A percentile compares a stretch with the other conserved stretches of the same genome.
Evolutionary conservation across 2,113 vertebrate genomes (phyloP).

Genomic region (Etheostoma cragini): DNA sequence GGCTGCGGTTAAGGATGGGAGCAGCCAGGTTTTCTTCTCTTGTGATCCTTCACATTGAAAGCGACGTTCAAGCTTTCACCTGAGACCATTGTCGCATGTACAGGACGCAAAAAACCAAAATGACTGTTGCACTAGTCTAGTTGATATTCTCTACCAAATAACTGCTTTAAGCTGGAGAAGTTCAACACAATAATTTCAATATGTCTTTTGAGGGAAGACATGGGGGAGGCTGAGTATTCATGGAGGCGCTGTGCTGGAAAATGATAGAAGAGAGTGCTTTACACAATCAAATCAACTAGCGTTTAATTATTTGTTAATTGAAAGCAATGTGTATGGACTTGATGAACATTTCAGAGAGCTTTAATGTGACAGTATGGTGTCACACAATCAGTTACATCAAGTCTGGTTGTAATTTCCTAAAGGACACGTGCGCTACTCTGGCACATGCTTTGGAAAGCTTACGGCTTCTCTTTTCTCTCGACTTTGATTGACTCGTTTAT

Average conservation of each 20-base stretch:
- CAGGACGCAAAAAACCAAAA: too few species aligned
- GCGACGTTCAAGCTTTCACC: too few species aligned
- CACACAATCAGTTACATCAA: too few species aligned
- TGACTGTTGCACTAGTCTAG: too few species aligned
- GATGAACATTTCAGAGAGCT: neutral
- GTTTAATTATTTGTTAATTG: neutral
- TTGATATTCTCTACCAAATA: conserved; percentile 95
- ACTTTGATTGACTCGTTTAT: neutral
- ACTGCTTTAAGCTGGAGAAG: conserved; percentile 94
- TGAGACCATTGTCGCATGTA: too few species aligned
- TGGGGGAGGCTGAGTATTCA: neutral
- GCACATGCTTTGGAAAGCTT: neutral
- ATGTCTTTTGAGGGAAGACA: too few species aligned
- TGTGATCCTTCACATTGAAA: too few species aligned
- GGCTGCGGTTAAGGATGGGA: too few species aligned
- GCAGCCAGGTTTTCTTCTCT: too few species aligned
- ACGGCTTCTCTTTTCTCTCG: neutral
- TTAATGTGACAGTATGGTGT: neutral
- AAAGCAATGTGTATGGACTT: neutral
- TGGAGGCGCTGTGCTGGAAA: neutral
- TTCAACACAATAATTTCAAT: conserved; percentile 87
- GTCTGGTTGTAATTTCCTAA: neutral
- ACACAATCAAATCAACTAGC: neutral
- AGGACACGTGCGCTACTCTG: neutral
- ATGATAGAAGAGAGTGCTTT: neutral